A percentile compares a stretch with the other conserved stretches of the same genome.
These are phyloP conservation scores for Galeopterus variegatus DNA, from an alignment of 2,113 vertebrate genomes.

Conservation along the genomic window DNA sequence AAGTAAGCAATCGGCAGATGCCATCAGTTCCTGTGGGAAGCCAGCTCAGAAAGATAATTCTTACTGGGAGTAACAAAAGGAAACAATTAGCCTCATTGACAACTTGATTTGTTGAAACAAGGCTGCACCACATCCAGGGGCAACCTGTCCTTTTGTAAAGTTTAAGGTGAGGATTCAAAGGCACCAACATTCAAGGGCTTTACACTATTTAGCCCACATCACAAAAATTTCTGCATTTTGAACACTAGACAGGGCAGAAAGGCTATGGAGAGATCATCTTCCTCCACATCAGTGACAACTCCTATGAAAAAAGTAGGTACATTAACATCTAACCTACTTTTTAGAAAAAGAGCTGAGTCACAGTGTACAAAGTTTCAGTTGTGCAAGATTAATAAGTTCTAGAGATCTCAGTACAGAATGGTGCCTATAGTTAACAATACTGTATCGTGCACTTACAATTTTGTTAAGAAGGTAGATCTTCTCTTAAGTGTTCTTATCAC, in stretches of 20 bases:
- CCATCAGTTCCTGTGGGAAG: neutral
- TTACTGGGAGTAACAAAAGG: neutral
- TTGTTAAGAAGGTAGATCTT: neutral
- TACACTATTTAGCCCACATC: neutral
- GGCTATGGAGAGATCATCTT: neutral
- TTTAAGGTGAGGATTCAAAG: neutral
- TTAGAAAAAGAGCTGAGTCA: neutral
- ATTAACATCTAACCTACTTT: neutral
- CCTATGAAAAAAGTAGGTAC: neutral
- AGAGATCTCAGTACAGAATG: neutral
- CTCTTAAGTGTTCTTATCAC: neutral
- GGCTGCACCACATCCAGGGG: neutral
- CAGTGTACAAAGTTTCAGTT: neutral
- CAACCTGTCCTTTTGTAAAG: neutral
- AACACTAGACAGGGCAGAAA: neutral
- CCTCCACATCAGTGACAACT: neutral
- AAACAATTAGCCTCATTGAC: constrained; percentile 25
- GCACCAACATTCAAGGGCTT: neutral
- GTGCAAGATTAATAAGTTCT: neutral
- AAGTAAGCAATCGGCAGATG: constrained; percentile 36
- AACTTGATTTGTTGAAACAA: constrained; percentile 58
- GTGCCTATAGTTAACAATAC: neutral
- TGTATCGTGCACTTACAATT: neutral
- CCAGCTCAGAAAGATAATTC: constrained; percentile 12
- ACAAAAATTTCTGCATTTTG: neutral